phyloP scores from a whole-genome alignment of 2,888 invertebrate genomes.

The Patella depressa region DNA sequence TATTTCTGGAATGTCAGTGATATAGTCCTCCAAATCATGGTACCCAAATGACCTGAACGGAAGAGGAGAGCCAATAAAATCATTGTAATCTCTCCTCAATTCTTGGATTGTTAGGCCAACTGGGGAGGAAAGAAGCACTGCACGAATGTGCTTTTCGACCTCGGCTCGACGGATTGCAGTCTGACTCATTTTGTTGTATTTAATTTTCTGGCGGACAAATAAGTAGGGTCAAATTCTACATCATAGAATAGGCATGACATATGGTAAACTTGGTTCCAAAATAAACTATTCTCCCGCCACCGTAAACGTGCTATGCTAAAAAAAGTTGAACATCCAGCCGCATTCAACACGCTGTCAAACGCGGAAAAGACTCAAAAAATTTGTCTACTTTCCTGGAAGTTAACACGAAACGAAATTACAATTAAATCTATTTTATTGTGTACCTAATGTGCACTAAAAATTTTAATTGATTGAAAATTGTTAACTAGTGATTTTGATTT shows the following conservation, averaged over 20 bases:
- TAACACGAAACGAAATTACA: too few relatives aligned
- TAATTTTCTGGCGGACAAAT: too few relatives aligned
- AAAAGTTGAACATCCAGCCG: too few relatives aligned
- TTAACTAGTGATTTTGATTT: too few relatives aligned
- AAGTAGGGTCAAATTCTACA: background rate
- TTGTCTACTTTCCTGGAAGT: too few relatives aligned
- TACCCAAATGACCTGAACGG: slow-evolving; percentile 55
- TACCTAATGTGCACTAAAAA: too few relatives aligned
- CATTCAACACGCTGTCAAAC: too few relatives aligned
- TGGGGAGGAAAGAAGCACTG: slow-evolving; percentile 55
- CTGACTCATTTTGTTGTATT: slow-evolving; percentile 39
- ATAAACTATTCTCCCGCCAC: background rate
- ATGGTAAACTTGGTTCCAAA: background rate
- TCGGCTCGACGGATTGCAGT: slow-evolving; percentile 41
- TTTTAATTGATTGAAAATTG: too few relatives aligned
- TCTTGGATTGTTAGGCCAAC: slow-evolving; percentile 53
- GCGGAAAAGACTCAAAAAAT: too few relatives aligned
- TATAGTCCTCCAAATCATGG: slow-evolving; percentile 46
- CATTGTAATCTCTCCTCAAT: slow-evolving; percentile 50
- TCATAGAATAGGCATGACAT: background rate
- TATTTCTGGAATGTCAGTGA: slow-evolving; percentile 53
- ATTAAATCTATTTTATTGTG: too few relatives aligned
- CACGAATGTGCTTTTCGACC: slow-evolving; percentile 52
- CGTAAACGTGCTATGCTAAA: too few relatives aligned
- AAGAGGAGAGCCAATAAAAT: slow-evolving; percentile 49